A percentile compares a stretch with the other conserved stretches of the same genome.
Evolutionary conservation across 2,113 vertebrate genomes (phyloP).

Genomic region (Corythaeola cristata): DNA sequence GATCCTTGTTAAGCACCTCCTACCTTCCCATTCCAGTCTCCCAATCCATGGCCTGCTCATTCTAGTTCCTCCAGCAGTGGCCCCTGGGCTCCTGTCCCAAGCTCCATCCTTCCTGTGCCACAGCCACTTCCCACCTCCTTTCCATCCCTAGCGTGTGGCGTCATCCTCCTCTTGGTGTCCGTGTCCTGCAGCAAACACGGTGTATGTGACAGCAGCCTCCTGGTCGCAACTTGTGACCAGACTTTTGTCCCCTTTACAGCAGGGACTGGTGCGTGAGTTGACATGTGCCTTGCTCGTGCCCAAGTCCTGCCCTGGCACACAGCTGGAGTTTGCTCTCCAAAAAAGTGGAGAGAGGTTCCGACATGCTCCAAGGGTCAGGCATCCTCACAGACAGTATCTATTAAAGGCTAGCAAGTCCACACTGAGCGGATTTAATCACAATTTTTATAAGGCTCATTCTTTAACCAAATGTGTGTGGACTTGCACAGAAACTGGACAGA

Average conservation of each 20-base stretch:
- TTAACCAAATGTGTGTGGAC: neutral
- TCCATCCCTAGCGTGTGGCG: neutral
- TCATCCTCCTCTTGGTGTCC: neutral
- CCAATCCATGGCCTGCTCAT: neutral
- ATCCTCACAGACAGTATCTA: neutral
- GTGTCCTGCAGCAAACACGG: neutral
- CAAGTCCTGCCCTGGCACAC: neutral
- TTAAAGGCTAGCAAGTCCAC: neutral
- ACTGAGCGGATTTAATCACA: neutral
- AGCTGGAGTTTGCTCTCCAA: neutral
- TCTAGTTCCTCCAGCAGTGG: neutral
- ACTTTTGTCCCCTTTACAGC: neutral
- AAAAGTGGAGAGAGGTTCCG: neutral
- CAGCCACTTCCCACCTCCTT: neutral
- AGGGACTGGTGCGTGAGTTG: fast-evolving
- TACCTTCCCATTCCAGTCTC: neutral
- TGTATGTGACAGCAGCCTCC: neutral
- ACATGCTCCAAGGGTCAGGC: neutral
- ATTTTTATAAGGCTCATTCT: neutral
- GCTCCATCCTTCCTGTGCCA: neutral
- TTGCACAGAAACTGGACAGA: neutral
- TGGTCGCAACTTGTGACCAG: neutral
- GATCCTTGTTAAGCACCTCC: neutral
- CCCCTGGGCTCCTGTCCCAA: neutral
- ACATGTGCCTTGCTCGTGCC: neutral